Evolutionary conservation across 2,888 invertebrate genomes (phyloP), one percentile per base, ranked within the genome.

Genomic region (Aphodius granarius): DNA sequence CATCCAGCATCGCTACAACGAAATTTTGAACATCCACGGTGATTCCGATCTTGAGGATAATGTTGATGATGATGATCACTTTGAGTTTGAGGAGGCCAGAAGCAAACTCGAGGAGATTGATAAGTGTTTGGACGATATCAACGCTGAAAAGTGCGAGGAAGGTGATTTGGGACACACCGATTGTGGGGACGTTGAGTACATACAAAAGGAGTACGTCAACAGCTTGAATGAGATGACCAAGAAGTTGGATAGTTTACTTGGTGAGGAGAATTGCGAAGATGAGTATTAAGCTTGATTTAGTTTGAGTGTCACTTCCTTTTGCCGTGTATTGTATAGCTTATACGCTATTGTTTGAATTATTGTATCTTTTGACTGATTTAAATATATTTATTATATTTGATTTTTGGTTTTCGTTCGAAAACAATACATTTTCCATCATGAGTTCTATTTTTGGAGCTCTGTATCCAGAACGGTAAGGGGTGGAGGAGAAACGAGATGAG

Each of bases 151-250:
- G 20, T 6, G 4, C 3, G 22, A 6, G n/a, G 68, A 68, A n/a
- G 22, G 4, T 21, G n/a, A 20, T 2, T n/a, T 22, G 6, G 68
- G 21, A 15, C 9, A 68, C 3, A 68, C 21, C 5, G 13, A 43
- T 43, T 6, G 43, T 43, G 43, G 43, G 6, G 43, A 43, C 6
- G 43, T 43, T 43, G 22, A 20, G 16, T 68, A 20, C 21, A 68
- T 68, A n/a, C 21, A 68, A 21, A 68, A 68, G 20, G 68, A 68
- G 20, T 68, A 68, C 15, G 21, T 68, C 16, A 68, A 68, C n/a
- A 68, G 68, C 20, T 68, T 68, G 9, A 68, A 68, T n/a, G 68
- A 68, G n/a, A 68, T 68, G 68, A 68, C 68, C 3, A 68, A 68
- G 13, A 20, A 68, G n/a, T 20, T 68, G 20, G 68, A 68, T 19